Conservation (phyloP, 2,113 vertebrate species). For the Saguinus imperator region DNA sequence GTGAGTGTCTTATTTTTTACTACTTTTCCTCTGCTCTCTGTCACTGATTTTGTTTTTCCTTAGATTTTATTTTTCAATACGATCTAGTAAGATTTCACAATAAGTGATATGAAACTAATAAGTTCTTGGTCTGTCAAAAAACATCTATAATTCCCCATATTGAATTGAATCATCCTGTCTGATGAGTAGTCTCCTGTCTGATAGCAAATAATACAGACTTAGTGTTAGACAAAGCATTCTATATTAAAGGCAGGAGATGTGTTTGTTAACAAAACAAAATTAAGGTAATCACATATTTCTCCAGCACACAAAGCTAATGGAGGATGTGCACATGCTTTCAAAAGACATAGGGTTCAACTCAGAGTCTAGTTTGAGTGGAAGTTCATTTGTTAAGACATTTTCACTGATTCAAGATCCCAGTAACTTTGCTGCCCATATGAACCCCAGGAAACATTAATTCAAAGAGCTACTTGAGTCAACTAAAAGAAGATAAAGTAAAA, state of each 20-base stretch:
- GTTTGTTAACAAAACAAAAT: neutral
- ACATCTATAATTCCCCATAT: neutral
- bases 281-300: neutral
- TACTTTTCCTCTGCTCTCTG: neutral
- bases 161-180: neutral
- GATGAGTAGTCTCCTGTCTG: neutral
- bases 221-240: neutral
- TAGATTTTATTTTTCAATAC: neutral
- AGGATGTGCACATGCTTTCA: neutral
- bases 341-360: neutral
- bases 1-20: neutral
- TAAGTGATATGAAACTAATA: neutral
- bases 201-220: neutral
- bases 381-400: neutral
- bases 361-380: neutral
- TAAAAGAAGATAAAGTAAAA: neutral
- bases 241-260: neutral
- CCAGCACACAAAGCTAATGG: rapidly evolving
- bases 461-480: neutral
- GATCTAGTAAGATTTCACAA: neutral
- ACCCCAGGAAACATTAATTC: neutral
- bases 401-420: neutral
- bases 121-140: neutral
- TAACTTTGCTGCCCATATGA: neutral
- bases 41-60: neutral